phyloP scores from a whole-genome alignment of 2,797 vertebrate genomes.

The Gephyroberyx darwinii region DNA sequence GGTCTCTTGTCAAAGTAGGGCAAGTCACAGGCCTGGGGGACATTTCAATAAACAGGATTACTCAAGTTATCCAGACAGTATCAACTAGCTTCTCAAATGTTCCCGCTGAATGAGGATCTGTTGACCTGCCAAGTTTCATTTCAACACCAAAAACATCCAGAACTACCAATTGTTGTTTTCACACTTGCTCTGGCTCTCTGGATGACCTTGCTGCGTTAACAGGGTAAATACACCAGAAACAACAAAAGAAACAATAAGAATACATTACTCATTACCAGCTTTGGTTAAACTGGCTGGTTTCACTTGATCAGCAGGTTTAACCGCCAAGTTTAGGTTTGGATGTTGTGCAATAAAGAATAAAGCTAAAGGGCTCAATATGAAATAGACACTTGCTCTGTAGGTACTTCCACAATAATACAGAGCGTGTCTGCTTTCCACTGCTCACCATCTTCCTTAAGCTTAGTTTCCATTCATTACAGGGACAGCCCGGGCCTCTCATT shows the following conservation, averaged over 20 bases:
- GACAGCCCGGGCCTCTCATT: not conserved
- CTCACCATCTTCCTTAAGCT: not conserved
- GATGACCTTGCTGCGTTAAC: not conserved
- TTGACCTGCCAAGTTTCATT: too few relatives aligned
- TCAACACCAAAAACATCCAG: not conserved
- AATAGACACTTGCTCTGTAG: not conserved
- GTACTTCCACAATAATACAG: not conserved
- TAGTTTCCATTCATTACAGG: conserved; percentile 20
- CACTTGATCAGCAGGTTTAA: not conserved
- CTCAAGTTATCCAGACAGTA: not conserved
- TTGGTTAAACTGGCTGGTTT: not conserved
- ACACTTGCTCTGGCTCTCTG: not conserved
- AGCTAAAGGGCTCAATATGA: conserved; percentile 1
- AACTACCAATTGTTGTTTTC: not conserved
- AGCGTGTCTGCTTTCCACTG: not conserved
- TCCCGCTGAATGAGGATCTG: too few relatives aligned
- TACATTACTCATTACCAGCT: conserved; percentile 8
- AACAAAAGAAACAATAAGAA: not conserved
- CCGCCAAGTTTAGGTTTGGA: not conserved
- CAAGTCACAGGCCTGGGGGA: conserved; percentile 80
- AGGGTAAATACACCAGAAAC: not conserved
- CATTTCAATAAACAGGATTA: conserved; percentile 5
- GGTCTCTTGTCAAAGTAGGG: conserved; percentile 85
- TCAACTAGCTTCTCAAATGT: not conserved
- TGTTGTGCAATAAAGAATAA: conserved; percentile 13